A percentile compares a stretch with the other conserved stretches of the same genome.
These are phyloP conservation scores for Amphibalanus amphitrite DNA, from an alignment of 1,140 invertebrate genomes.

Conservation along the genomic window DNA sequence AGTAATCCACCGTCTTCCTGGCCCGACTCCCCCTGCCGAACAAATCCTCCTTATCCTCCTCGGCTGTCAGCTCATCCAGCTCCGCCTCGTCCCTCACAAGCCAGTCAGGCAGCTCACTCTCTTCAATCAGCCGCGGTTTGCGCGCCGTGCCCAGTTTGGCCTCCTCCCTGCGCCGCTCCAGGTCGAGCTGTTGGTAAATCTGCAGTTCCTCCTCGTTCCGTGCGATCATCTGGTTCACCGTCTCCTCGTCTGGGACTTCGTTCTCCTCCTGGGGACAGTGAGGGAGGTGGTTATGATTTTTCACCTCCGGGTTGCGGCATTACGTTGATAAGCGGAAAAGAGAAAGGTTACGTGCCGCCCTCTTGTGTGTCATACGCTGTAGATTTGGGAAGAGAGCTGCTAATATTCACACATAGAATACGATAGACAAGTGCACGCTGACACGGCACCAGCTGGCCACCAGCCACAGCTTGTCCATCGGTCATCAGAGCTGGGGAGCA, in stretches of 20 bases:
- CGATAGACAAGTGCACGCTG: too few relatives aligned
- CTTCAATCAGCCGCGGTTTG: conserved; percentile 77
- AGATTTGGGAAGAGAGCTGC: too few relatives aligned
- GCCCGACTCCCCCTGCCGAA: conserved; percentile 62
- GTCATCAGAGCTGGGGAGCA: too few relatives aligned
- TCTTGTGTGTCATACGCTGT: too few relatives aligned
- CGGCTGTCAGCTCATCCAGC: conserved; percentile 40
- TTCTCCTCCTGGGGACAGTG: conserved; percentile 55
- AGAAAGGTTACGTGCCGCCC: too few relatives aligned
- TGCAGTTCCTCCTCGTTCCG: conserved; percentile 84
- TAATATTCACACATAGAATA: too few relatives aligned
- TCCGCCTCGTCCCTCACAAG: conserved; percentile 69
- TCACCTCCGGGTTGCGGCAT: too few relatives aligned
- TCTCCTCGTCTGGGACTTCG: conserved; percentile 96
- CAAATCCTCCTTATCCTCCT: conserved; percentile 32
- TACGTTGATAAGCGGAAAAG: too few relatives aligned
- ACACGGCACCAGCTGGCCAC: too few relatives aligned
- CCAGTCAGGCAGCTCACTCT: conserved; percentile 86
- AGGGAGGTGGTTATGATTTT: too few relatives aligned
- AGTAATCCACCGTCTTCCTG: conserved; percentile 94
- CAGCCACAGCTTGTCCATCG: too few relatives aligned
- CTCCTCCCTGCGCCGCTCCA: conserved; percentile 72
- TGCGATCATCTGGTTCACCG: conserved; percentile 97
- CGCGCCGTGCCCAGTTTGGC: conserved; percentile 46
- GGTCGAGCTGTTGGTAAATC: conserved; percentile 80